Evolutionary conservation across 2,888 invertebrate species (phyloP), one percentile per base, ranked within the genome.

Genomic region (Hipparchia sbordonii): DNA sequence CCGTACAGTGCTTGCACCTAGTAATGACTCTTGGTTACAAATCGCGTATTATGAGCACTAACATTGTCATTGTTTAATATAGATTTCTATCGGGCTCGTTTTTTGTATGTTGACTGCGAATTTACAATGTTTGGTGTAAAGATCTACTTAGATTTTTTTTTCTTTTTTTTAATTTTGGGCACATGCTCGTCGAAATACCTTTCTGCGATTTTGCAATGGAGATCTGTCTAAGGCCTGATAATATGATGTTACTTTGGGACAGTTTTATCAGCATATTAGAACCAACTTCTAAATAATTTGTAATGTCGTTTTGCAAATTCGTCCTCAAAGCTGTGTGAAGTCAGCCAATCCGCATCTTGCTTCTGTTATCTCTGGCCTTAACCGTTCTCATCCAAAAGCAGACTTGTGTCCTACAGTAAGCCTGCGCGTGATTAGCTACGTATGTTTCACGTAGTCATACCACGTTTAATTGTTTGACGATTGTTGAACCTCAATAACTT

Each of bases 21-120:
- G 72, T 74, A 76, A 76, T 74, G 72, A 72, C 66, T 71, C 67
- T 73, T 71, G 71, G 60, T 23, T 69, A 73, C 54, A 73, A 73
- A 73, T 71, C 69, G 71, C 67, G 69, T 63, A 75, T 75, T 73
- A 72, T 69, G 68, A 72, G 66, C 51, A 67, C 66, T 57, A 65
- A 39, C 39, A 39, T 39, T 70, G 74, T 74, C 76, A 74, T 76
- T 74, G 74, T 76, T 68, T 70, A 54, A 12, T 66, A 65, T 56
- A 63, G 65, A 72, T 70, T 74, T 61, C 72, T 72, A 68, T 76
- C 67, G 69, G 63, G 45, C 61, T 60, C n/a, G 2, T 45, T 60
- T 60, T 68, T 52, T 8, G 12, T 48, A 8, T 57, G 13, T 67
- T 67, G 56, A 67, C 56, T 67, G 67, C 57, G 57, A 67, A 57